Evolutionary conservation across 2,113 vertebrate genomes (phyloP), one percentile per base, ranked within the genome.

Genomic region (Rynchops niger): DNA sequence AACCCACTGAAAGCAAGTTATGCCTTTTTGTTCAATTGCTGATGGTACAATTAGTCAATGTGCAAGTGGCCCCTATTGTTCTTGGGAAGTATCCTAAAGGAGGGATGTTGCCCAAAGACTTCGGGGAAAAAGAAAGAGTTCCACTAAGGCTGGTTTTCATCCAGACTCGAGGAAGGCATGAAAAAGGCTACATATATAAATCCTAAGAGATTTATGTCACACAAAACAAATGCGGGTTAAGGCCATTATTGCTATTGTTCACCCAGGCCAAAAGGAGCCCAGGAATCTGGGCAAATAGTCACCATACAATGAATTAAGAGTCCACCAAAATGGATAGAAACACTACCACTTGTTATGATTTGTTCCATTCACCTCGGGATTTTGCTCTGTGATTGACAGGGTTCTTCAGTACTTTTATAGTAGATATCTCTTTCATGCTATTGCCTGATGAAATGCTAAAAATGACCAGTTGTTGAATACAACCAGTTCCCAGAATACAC

Each of bases 391-490:
- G 66, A 71, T 11, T 45, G 50, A 82, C 70, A 43, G n/a, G 6
- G 10, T 49, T 87, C 61, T 61, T 82, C 62, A 42, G 53, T 65
- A 74, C 56, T 63, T 93, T 58, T 32, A 69, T 9, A 94, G 65
- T 29, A 89, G 56, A 9, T 90, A 76, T 47, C 93, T 95, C 50
- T 91, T 94, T 43, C 78, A 53, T 2, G 4, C 29, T 76, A 25
- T 29, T 42, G 81, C 50, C 76, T 88, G 78, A 88, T 58, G 61
- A 96, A 95, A 86, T 86, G 63, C 50, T 91, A 87, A 94, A 95
- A 96, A 94, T 80, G 36, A 88, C 67, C 81, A 63, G 72, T 86
- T 96, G 76, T 61, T 94, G 66, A 96, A 93, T 78, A 82, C 65
- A 82, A 65, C 53, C 78, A 78, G 63, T 82, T 95, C 52, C 78